These are phyloP conservation scores for Cynoglossus semilaevis DNA, from an alignment of 2,113 vertebrate species.

Conservation along the genomic window DNA sequence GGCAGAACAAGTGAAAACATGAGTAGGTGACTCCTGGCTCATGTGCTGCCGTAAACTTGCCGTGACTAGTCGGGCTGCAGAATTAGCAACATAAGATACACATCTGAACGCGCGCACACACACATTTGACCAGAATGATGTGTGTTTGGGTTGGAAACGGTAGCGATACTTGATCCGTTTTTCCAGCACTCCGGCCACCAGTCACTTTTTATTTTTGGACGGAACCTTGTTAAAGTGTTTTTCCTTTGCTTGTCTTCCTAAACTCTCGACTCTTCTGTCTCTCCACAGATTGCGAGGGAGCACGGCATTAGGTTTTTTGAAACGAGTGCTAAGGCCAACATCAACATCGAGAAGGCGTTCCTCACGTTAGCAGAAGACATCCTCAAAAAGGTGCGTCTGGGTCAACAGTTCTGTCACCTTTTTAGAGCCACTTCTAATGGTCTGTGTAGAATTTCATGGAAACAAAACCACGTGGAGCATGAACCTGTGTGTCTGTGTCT, in stretches of 20 bases:
- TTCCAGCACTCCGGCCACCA: slow-evolving; percentile 18
- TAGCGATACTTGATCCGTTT: slow-evolving; percentile 46
- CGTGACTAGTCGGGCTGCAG: slow-evolving; percentile 23
- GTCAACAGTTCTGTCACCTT: neutral
- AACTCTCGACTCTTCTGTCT: slow-evolving; percentile 14
- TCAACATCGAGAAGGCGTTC: slow-evolving; percentile 99
- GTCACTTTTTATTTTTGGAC: slow-evolving; percentile 57
- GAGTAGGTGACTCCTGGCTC: neutral
- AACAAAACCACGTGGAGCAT: too few species aligned
- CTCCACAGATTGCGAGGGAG: slow-evolving; percentile 90
- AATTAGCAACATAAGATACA: slow-evolving; percentile 37
- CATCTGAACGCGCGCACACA: slow-evolving; percentile 21
- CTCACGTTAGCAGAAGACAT: slow-evolving; percentile 99
- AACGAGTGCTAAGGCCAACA: slow-evolving; percentile 99
- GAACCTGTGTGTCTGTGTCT: too few species aligned
- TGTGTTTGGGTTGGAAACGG: slow-evolving; percentile 2
- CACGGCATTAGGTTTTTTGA: slow-evolving; percentile 99
- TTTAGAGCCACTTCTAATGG: too few species aligned
- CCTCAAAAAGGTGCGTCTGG: slow-evolving; percentile 89
- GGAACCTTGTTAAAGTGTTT: neutral
- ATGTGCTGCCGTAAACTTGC: neutral
- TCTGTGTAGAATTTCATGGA: too few species aligned
- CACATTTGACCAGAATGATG: neutral
- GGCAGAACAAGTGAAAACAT: slow-evolving; percentile 18
- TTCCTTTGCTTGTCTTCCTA: neutral